phyloP scores from a whole-genome alignment of 2,888 invertebrate genomes.

The Candidula unifasciata region DNA sequence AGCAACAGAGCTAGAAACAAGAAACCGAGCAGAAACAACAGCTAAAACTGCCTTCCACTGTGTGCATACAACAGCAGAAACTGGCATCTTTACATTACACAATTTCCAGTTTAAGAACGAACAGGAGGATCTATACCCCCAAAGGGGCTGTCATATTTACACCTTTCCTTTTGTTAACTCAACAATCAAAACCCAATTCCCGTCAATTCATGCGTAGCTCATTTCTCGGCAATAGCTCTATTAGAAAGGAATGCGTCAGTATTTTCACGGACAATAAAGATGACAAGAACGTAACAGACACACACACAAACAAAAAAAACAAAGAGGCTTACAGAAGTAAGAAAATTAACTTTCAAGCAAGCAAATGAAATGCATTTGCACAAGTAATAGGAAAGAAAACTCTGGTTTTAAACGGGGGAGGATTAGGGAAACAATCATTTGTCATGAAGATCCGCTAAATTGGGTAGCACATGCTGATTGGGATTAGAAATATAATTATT shows the following conservation, averaged over 20 bases:
- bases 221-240: background rate
- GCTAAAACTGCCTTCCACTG: no score
- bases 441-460: background rate
- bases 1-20: no score
- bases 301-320: background rate
- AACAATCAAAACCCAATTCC: background rate
- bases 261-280: background rate
- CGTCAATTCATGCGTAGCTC: background rate
- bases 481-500: no score
- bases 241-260: background rate
- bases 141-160: background rate
- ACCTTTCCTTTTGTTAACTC: background rate
- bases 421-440: background rate
- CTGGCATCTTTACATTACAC: no score
- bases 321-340: no score
- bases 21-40: no score
- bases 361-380: background rate
- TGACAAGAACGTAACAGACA: background rate
- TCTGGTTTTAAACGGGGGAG: conserved; percentile 1
- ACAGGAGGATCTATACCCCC: no score
- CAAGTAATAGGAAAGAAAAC: conserved; percentile 1
- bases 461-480: no score
- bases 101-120: no score
- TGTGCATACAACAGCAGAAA: no score
- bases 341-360: no score